phyloP scores from a whole-genome alignment of 2,797 vertebrate species.

The Adelosebastes latens region DNA sequence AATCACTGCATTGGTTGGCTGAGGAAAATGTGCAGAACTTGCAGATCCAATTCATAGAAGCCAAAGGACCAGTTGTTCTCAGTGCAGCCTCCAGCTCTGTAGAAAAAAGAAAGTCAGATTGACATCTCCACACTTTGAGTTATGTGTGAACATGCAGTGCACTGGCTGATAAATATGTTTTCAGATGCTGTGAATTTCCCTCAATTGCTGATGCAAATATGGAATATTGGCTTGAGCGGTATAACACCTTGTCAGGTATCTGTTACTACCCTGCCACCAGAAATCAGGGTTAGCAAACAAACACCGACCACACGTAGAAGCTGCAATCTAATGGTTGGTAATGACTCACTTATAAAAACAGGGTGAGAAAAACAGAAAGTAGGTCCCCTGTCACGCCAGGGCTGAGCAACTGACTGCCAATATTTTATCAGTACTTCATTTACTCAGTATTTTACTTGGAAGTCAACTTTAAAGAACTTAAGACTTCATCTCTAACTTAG shows the following conservation, averaged over 20 bases:
- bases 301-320: neutral
- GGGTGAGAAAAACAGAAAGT: neutral
- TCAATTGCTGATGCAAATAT: neutral
- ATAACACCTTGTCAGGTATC: neutral
- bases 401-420: neutral
- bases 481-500: no score
- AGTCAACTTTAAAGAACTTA: neutral
- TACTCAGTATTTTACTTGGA: neutral
- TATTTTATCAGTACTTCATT: neutral
- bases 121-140: neutral
- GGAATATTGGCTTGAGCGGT: neutral
- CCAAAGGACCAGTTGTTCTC: neutral
- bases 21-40: slow-evolving; percentile 16
- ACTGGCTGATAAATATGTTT: neutral
- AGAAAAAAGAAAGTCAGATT: neutral
- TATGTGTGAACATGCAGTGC: neutral
- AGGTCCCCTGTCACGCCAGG: neutral
- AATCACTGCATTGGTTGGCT: neutral
- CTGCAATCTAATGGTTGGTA: neutral
- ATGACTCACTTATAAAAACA: neutral
- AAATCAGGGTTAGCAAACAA: neutral
- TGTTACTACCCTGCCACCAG: neutral
- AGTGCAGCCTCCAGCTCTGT: neutral
- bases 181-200: neutral
- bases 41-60: neutral